phyloP scores from a whole-genome alignment of 2,113 vertebrate species.

The Malurus elegans region DNA sequence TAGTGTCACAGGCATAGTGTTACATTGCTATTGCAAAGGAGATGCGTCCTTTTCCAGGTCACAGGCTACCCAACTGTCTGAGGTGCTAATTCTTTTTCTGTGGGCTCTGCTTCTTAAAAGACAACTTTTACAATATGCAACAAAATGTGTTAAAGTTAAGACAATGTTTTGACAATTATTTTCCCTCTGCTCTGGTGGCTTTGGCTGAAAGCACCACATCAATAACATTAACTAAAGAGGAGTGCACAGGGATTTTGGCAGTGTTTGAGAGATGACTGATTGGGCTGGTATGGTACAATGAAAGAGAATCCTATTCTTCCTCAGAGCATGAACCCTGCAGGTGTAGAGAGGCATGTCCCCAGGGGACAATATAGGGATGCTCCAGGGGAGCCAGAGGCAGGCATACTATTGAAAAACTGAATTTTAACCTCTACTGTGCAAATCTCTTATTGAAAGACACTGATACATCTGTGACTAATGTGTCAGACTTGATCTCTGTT shows the following conservation, averaged over 20 bases:
- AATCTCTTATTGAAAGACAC: neutral
- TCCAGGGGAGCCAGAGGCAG: neutral
- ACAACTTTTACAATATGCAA: neutral
- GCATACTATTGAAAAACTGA: neutral
- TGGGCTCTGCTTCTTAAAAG: neutral
- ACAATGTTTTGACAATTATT: neutral
- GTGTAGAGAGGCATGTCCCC: neutral
- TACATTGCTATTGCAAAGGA: neutral
- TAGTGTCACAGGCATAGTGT: neutral
- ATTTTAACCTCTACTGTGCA: neutral
- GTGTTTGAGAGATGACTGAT: neutral
- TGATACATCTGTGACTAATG: neutral
- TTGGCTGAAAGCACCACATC: neutral
- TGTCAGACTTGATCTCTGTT: neutral
- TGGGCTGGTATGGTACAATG: accelerated
- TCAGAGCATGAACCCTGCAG: neutral
- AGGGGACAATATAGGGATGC: accelerated
- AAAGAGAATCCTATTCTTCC: neutral
- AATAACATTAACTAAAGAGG: neutral
- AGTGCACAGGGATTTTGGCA: neutral
- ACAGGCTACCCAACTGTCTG: accelerated
- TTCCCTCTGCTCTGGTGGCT: neutral
- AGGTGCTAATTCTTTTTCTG: neutral
- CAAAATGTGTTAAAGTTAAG: neutral
- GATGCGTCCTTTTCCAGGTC: neutral